Evolutionary conservation across 2,888 invertebrate species (phyloP), one percentile per base, ranked within the genome.

Genomic region (Druceiella hillmani): DNA sequence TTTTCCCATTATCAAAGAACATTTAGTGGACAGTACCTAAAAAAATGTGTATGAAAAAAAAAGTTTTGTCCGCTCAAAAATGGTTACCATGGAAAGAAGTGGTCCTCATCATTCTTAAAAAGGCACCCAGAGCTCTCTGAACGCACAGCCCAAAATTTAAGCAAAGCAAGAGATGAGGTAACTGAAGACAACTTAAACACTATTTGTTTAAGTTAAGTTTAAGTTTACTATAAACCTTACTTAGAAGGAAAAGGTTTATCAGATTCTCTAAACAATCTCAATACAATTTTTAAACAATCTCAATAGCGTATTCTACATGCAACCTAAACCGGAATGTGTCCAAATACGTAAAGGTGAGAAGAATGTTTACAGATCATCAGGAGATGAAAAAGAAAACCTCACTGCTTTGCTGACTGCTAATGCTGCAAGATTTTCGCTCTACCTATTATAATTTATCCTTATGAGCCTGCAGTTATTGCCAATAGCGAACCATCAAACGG

Each of bases 21-120:
- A 5, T n/a, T 38, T 50, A 32, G 10, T 47, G 13, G 46, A 48
- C 32, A 50, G 48, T 33, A 50, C 49, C 13, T 46, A 50, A 47
- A 46, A 43, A 43, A 49, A 48, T 16, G 44, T 50, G 15, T 43
- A 34, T 14, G 38, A 50, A 25, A 39, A 45, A 38, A 39, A 45
- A 11, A 47, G 17, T 26, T 34, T 31, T 44, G 41, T 36, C 50
- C 48, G 15, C 49, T 48, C 37, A 49, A 41, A 32, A 41, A 47
- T 7, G 46, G 37, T 35, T 41, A 42, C 13, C 47, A 42, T 11
- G 22, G 44, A 24, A 48, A 47, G 27, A 45, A 48, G 26, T 50
- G 45, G 49, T 48, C 36, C 33, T 35, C 45, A 13, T 40, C 43
- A 6, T 50, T 48, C 22, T 26, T 47, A 27, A 43, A 45, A 15